These are phyloP conservation scores for Crotalus helleri DNA, from an alignment of 2,113 vertebrate genomes.

Conservation along the genomic window DNA sequence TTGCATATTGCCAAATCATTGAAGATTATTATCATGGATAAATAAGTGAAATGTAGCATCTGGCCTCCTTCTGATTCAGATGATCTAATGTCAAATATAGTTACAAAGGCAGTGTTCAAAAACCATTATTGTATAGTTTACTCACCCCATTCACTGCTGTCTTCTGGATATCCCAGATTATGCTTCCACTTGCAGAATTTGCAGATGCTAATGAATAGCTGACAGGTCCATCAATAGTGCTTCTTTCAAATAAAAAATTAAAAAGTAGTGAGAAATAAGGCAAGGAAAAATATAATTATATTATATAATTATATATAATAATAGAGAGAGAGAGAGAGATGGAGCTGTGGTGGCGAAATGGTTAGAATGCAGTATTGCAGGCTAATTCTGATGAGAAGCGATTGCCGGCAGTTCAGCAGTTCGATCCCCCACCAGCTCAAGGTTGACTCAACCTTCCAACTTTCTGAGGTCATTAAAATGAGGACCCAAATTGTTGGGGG, in stretches of 20 bases:
- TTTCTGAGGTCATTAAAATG: no score
- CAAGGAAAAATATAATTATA: slow-evolving; percentile 21
- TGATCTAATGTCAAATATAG: neutral
- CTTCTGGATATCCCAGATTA: slow-evolving; percentile 56
- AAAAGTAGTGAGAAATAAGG: slow-evolving; percentile 34
- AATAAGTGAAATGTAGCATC: neutral
- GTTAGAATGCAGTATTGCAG: no score
- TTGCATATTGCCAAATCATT: neutral
- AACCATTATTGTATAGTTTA: slow-evolving; percentile 16
- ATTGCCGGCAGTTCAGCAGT: no score
- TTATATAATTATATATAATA: neutral
- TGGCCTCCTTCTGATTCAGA: neutral
- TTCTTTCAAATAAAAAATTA: slow-evolving; percentile 57
- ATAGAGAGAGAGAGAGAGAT: no score
- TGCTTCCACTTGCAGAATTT: slow-evolving; percentile 65
- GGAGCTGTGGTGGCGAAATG: no score
- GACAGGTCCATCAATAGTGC: slow-evolving; percentile 44
- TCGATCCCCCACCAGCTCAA: no score
- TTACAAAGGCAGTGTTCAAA: slow-evolving; percentile 1
- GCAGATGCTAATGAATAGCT: slow-evolving; percentile 42
- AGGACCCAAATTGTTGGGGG: no score
- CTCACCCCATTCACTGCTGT: slow-evolving; percentile 79
- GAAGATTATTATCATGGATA: neutral
- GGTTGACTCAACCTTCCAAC: no score
- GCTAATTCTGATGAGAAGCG: no score